Conservation (phyloP, 1,140 invertebrate species). For the Macrobrachium nipponense region DNA sequence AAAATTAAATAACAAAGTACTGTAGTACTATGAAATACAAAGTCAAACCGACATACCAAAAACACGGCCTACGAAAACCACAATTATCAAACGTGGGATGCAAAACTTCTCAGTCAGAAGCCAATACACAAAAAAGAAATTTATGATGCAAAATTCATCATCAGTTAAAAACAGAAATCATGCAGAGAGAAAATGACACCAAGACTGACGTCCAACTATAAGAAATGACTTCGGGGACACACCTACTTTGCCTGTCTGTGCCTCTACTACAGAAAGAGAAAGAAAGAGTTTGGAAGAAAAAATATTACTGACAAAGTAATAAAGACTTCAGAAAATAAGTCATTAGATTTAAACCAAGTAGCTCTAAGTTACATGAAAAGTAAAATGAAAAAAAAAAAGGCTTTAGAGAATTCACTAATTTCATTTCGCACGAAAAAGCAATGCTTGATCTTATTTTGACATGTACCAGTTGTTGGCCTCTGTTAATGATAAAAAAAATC, state of each 20-base stretch:
- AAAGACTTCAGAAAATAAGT: background rate
- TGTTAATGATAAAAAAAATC: too few species aligned
- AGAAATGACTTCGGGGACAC: constrained; percentile 13
- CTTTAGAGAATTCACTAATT: background rate
- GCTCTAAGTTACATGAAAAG: background rate
- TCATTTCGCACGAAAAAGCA: too few species aligned
- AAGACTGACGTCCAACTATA: too few species aligned
- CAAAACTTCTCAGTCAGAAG: background rate
- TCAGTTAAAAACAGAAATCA: too few species aligned
- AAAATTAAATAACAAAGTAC: background rate
- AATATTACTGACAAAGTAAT: constrained; percentile 33
- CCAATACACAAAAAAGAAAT: too few species aligned
- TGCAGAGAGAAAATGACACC: too few species aligned
- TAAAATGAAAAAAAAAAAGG: too few species aligned
- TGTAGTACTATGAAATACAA: too few species aligned
- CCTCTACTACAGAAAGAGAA: constrained; percentile 48
- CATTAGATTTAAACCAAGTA: background rate
- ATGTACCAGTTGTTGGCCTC: too few species aligned
- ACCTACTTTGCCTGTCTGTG: constrained; percentile 60
- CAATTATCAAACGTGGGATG: background rate
- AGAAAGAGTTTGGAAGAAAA: constrained; percentile 26
- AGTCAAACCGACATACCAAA: background rate
- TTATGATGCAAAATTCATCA: too few species aligned
- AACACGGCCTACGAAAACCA: constrained; percentile 1
- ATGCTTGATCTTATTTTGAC: too few species aligned